Evolutionary conservation across 1,140 invertebrate species (phyloP), one percentile per base, ranked within the genome.

Genomic region (Formica selysi): DNA sequence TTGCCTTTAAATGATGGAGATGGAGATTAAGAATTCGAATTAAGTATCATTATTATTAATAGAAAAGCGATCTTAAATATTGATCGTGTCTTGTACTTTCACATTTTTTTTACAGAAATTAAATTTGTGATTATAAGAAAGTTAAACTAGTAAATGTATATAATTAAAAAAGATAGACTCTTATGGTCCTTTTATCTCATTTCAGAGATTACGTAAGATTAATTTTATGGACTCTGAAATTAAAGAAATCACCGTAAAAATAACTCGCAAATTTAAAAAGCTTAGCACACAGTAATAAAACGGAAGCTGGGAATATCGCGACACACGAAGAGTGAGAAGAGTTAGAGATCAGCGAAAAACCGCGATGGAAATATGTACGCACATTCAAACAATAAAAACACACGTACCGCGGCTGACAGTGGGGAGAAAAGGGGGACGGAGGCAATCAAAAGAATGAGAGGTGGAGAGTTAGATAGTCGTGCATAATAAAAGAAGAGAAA

Each of bases 361-460:
- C 36, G 8, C 68, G 26, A 44, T 29, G 13, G 19, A 19, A 44
- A 54, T 48, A 57, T 26, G 62, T 38, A 68, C 8, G 36, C 16
- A 44, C 44, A 2, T 32, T 78, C 26, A 51, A 36, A 4, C 62
- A 8, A 64, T 29, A 64, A 44, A 85, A 65, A 76, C 32, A 76
- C 32, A 32, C 11, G 13, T 16, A 54, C n/a, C 29, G 19, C n/a
- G 44, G 13, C 32, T 26, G 44, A 54, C 26, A 48, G 26, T 0
- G 57, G 10, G 11, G 6, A 54, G 22, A 41, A 36, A 2, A 1
- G 48, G 48, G 16, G 10, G 7, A 48, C 26, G 3, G 13, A 65
- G 76, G 29, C 44, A 78, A 78, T 78, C 61, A 44, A 32, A 78
- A 78, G 73, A 61, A 76, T 36, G 54, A 76, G 62, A 76, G 62